Evolutionary conservation across 2,888 invertebrate genomes (phyloP), one percentile per base, ranked within the genome.

Genomic region (Drosophila acutilabella): DNA sequence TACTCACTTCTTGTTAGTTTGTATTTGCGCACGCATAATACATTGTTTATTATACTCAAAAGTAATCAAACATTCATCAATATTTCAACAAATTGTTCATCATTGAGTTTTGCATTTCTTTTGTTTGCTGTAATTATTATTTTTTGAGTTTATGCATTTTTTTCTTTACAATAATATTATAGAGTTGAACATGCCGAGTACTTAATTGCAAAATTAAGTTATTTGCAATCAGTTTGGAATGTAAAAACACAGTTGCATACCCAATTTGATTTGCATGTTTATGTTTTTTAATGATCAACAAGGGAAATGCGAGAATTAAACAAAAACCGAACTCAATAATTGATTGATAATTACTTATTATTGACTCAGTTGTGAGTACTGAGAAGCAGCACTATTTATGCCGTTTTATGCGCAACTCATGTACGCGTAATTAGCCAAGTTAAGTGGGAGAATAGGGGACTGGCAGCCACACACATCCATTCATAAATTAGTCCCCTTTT

Each of bases 321-420:
- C 13, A 44, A 68, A 64, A 47, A 40, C 45, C 48, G 54, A 78
- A 38, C 38, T 53, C 38, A 48, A 64, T 75, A 68, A 69, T 78
- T 78, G 74, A 47, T 68, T 60, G 62, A 64, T 68, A 78, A 78
- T 75, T 78, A 64, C 53, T 42, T 57, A 57, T 51, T 64, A 74
- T 64, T 45, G 26, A 78, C 72, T 50, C 30, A 30, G 8, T 30
- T 30, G 6, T 30, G 6, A 30, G 30, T 8, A 30, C 20, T 20
- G 20, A 20, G 20, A 3, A 30, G 30, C 30, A 30, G 30, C n/a
- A 11, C 18, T 16, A 11, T 7, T 11, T 61, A 11, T 38, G 38
- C n/a, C 4, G 14, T n/a, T 11, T 45, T n/a, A 7, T 13, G 4
- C 5, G 0, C n/a, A 18, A 52, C 13, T 47, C 7, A 40, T 36